phyloP scores from a whole-genome alignment of 2,888 invertebrate species.

The Ametastegia equiseti region DNA sequence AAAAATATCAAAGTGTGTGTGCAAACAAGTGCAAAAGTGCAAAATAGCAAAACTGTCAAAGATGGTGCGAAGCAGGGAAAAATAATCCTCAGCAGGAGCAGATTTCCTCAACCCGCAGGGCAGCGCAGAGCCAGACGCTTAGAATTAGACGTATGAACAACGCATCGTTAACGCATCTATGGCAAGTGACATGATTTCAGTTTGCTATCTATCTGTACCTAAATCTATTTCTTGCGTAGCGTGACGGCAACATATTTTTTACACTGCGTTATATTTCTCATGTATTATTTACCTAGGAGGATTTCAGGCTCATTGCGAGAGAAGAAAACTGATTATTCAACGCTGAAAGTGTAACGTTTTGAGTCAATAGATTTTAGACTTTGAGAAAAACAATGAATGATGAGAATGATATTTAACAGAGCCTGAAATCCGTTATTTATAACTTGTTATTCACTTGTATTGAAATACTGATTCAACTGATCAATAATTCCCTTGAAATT shows the following conservation, averaged over 20 bases:
- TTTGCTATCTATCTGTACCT: conserved; percentile 14
- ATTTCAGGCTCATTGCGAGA: not conserved
- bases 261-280: not conserved
- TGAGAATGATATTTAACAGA: no score
- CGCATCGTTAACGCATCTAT: not conserved
- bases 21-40: not conserved
- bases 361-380: no score
- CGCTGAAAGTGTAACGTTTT: no score
- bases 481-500: no score
- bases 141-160: not conserved
- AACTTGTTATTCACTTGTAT: no score
- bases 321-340: no score
- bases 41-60: not conserved
- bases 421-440: no score
- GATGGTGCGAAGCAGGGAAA: not conserved
- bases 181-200: not conserved
- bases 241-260: not conserved
- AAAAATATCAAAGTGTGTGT: no score
- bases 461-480: no score
- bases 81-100: not conserved
- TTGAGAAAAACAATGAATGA: no score
- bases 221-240: not conserved
- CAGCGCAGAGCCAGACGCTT: not conserved
- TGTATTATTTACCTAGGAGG: not conserved
- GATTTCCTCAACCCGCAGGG: not conserved